These are phyloP conservation scores for Charaxes varanes DNA, from an alignment of 1,140 invertebrate genomes.

Conservation along the genomic window DNA sequence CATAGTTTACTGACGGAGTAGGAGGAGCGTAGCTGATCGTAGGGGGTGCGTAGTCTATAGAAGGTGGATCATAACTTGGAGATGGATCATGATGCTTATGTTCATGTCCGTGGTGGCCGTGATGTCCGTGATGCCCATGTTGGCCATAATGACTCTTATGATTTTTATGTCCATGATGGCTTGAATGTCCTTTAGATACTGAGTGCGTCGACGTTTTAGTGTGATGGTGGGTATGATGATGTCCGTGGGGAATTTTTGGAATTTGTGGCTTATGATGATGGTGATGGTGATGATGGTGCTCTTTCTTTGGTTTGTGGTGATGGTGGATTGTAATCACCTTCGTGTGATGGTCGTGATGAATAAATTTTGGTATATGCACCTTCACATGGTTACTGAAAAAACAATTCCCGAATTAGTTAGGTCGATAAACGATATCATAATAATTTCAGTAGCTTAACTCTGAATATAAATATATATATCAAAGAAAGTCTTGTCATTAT, in stretches of 20 bases:
- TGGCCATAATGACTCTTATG: conserved; percentile 24
- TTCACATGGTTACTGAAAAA: conserved; percentile 73
- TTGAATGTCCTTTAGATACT: conserved; percentile 34
- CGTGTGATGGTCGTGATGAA: conserved; percentile 75
- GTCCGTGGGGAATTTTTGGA: conserved; percentile 38
- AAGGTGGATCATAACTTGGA: conserved; percentile 29
- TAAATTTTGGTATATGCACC: conserved; percentile 75
- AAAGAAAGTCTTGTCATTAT: no score
- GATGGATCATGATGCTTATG: conserved; percentile 38
- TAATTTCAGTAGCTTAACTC: no score
- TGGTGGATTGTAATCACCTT: conserved; percentile 75
- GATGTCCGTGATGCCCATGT: conserved; percentile 37
- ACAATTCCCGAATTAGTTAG: background rate
- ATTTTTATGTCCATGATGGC: conserved; percentile 45
- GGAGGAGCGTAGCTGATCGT: conserved; percentile 20
- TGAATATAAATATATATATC: no score
- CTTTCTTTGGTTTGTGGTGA: conserved; percentile 62
- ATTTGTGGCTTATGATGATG: conserved; percentile 52
- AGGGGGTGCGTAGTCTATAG: conserved; percentile 20
- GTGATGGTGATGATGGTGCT: conserved; percentile 67
- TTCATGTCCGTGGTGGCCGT: conserved; percentile 29
- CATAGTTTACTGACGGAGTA: no score
- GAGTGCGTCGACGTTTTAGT: conserved; percentile 45
- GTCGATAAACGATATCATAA: background rate
- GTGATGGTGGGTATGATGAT: conserved; percentile 48